Conservation (phyloP, 2,113 vertebrate species). For the Ahaetulla prasina region DNA sequence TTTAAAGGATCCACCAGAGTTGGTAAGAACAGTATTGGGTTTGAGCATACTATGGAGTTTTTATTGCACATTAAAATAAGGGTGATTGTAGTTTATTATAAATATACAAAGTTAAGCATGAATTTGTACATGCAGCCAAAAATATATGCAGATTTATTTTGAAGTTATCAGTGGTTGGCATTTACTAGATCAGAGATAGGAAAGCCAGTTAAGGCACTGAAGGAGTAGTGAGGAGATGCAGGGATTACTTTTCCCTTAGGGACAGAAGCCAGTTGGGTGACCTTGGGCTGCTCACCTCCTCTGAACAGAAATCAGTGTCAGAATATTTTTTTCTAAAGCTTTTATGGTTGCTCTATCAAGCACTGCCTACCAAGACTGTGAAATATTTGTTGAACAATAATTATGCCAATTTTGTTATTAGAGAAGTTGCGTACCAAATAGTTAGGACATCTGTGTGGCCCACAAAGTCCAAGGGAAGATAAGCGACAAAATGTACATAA, state of each 20-base stretch:
- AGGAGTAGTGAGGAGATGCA: neutral
- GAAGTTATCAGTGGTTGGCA: neutral
- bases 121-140: neutral
- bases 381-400: neutral
- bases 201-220: neutral
- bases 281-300: neutral
- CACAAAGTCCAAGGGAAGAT: neutral
- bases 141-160: neutral
- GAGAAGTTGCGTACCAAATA: neutral
- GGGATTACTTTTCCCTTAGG: neutral
- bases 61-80: neutral
- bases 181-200: neutral
- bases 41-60: neutral
- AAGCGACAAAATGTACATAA: neutral
- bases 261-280: neutral
- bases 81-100: neutral
- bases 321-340: neutral
- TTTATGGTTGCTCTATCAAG: neutral
- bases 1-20: constrained; percentile 3
- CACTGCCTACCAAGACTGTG: neutral
- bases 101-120: neutral
- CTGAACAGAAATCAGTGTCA: neutral
- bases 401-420: neutral
- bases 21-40: constrained; percentile 13
- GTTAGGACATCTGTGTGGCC: neutral